Base-by-base conservation (phyloP, 64 coral and sea anemone genomes). In the Montipora capricornis region DNA sequence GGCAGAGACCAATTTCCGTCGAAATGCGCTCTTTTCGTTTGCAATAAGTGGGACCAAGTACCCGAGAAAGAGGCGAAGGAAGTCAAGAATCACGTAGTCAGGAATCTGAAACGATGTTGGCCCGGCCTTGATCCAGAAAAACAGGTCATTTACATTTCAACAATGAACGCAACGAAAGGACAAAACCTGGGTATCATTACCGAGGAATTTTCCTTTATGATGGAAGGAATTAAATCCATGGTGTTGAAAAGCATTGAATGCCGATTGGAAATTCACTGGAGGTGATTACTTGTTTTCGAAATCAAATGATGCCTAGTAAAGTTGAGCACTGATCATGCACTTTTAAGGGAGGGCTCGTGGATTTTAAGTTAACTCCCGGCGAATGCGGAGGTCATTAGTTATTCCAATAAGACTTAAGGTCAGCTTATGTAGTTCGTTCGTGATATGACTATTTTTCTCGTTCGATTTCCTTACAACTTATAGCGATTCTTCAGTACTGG, bases 1-100 rank as follows among this genome's bases (percentile, higher is more conserved):
- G 13, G 59, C 7, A 55, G 20, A 6, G 19, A 13, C 26, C 55
- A 48, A 84, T 48, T 62, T 12, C 37, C 4, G 0, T 66, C 81
- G 16, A 84, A 61, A 13, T 44, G 60, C 8, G 81, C 81, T 8
- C 16, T 84, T 5, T 84, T 84, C 29, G 81, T 84, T 14, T 84
- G 81, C 60, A 84, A 84, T 13, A 84, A 84, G 60, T 84, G 81
- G 81, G 81, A 84, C 60, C 81, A 68, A 48, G 58, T 84, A 29
- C 81, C 81, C 19, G 14, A 61, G 8, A 7, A 17, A 46, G 81
- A 84, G 6, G 44, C 15, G 6, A 3, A 68, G 12, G 58, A 48
- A 16, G 81, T 84, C 6, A 84, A 67, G 60, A 9, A 68, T 17
- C 60, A 84, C 15, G 15, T 68, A 11, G 13, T 68, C 26, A 67